Conservation (phyloP, 1,140 invertebrate genomes). For the Temnothorax longispinosus region DNA sequence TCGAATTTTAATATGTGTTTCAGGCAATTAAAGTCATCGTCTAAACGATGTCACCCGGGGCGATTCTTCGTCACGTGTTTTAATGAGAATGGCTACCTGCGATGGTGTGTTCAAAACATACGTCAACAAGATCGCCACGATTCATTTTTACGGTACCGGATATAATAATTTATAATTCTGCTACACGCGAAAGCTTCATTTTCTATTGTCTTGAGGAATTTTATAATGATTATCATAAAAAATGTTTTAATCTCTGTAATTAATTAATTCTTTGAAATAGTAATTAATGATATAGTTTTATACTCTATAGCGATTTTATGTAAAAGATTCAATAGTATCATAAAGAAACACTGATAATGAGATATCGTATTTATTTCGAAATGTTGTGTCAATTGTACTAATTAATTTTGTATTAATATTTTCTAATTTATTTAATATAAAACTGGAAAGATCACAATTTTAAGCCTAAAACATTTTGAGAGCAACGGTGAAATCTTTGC, state of each 20-base stretch:
- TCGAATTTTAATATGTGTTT: constrained; percentile 73
- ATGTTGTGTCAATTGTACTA: not conserved
- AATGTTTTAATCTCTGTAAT: not conserved
- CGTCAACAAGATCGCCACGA: constrained; percentile 11
- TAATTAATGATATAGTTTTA: not conserved
- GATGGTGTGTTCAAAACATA: constrained; percentile 8
- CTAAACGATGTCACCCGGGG: constrained; percentile 75
- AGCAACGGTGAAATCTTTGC: not conserved
- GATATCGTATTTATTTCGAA: not conserved
- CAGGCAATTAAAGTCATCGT: constrained; percentile 70
- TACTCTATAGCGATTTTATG: not conserved
- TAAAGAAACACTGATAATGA: not conserved
- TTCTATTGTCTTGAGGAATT: not conserved
- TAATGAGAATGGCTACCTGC: constrained; percentile 53
- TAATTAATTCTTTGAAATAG: not conserved
- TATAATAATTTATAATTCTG: not conserved
- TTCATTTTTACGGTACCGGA: not conserved
- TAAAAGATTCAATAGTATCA: constrained; percentile 1
- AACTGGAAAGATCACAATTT: not conserved
- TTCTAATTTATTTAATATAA: not conserved
- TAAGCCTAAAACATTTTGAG: not conserved
- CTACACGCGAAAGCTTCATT: not conserved
- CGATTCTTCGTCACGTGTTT: constrained; percentile 61
- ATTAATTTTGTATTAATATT: not conserved
- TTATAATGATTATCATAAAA: not conserved